A percentile compares a stretch with the other conserved stretches of the same genome.
Evolutionary conservation across 2,797 vertebrate genomes (phyloP).

Genomic region (Sebastes jordani): DNA sequence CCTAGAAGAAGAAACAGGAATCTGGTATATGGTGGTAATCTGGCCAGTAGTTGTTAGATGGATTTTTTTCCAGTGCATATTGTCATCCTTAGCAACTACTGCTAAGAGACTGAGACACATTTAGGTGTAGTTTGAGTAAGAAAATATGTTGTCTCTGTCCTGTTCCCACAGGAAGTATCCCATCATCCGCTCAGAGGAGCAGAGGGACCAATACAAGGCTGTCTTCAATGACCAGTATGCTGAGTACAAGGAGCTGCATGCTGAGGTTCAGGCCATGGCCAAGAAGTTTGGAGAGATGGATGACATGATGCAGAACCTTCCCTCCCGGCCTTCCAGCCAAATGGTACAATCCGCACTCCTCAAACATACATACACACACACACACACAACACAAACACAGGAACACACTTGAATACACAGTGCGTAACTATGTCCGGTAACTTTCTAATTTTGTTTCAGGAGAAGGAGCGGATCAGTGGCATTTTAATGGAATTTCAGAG

Average conservation of each 20-base stretch:
- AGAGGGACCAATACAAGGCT: slow-evolving; percentile 92
- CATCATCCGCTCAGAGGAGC: slow-evolving; percentile 87
- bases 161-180: slow-evolving; percentile 88
- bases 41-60: neutral
- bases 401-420: neutral
- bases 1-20: neutral
- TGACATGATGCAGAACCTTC: slow-evolving; percentile 85
- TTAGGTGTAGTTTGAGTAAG: neutral
- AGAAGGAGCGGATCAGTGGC: slow-evolving; percentile 88
- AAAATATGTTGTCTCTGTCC: neutral
- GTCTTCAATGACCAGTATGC: slow-evolving; percentile 97
- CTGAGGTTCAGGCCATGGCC: slow-evolving; percentile 88
- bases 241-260: slow-evolving; percentile 95
- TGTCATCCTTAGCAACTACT: neutral
- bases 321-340: slow-evolving; percentile 81
- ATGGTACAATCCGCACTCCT: slow-evolving; percentile 75
- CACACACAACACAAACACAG: neutral
- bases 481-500: slow-evolving; percentile 90
- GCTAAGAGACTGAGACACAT: neutral
- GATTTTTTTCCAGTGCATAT: neutral
- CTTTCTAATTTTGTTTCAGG: slow-evolving; percentile 75
- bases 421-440: neutral
- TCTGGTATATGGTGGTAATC: neutral
- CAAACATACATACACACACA: neutral
- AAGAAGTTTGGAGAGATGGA: slow-evolving; percentile 91